Percentiles rank a stretch among this genome's conserved stretches.
phyloP scores from a whole-genome alignment of 2,113 vertebrate genomes.

The Phrynosoma platyrhinos region DNA sequence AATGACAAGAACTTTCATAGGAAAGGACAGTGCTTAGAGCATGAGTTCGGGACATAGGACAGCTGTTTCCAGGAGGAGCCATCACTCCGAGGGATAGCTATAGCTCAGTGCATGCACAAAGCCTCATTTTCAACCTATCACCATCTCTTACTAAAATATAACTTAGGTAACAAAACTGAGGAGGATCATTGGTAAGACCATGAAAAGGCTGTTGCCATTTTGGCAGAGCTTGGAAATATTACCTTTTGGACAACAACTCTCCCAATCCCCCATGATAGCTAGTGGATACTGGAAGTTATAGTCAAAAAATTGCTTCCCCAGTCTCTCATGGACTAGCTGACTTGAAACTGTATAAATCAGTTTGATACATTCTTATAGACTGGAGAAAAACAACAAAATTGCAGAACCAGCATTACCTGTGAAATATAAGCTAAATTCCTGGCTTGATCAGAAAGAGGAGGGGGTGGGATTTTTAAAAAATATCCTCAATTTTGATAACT shows the following conservation, averaged over 20 bases:
- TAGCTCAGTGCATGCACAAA: background rate
- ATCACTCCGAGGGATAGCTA: background rate
- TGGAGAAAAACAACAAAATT: background rate
- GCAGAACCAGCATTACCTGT: background rate
- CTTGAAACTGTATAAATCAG: background rate
- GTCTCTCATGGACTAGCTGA: background rate
- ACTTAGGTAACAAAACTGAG: background rate
- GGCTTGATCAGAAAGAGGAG: background rate
- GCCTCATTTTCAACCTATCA: background rate
- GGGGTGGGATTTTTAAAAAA: background rate
- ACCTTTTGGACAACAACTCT: too few species aligned
- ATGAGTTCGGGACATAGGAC: background rate
- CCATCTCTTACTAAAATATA: background rate
- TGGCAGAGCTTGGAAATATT: too few species aligned
- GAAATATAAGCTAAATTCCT: background rate
- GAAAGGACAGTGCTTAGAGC: background rate
- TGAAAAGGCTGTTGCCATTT: background rate
- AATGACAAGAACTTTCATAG: background rate
- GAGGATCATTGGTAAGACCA: background rate
- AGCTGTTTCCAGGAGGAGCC: background rate
- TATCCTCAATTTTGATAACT: background rate
- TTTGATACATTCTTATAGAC: background rate
- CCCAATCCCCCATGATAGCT: too few species aligned
- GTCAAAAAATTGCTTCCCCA: too few species aligned
- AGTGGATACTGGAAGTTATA: too few species aligned